phyloP scores from a whole-genome alignment of 1,140 invertebrate species.

The Ceratina japonica region DNA sequence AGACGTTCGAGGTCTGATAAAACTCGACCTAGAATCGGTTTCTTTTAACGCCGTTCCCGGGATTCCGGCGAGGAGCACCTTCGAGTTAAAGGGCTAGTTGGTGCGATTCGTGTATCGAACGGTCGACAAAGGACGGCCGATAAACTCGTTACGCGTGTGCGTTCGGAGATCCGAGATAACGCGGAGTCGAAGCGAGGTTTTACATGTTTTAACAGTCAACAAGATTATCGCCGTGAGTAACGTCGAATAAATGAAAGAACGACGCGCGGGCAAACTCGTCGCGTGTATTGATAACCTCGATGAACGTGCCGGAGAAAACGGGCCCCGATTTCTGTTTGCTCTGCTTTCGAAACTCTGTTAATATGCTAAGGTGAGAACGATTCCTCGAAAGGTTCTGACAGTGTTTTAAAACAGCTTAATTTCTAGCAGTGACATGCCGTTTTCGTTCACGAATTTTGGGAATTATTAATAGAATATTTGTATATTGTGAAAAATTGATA shows the following conservation, averaged over 20 bases:
- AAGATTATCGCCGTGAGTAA: constrained; percentile 72
- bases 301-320: constrained; percentile 32
- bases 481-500: neutral
- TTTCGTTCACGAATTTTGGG: no score
- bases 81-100: neutral
- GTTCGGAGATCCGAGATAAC: constrained; percentile 62
- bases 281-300: constrained; percentile 63
- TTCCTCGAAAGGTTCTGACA: neutral
- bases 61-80: neutral
- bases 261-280: constrained; percentile 45
- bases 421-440: no score
- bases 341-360: constrained; percentile 29
- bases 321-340: constrained; percentile 11
- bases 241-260: constrained; percentile 69
- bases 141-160: constrained; percentile 54
- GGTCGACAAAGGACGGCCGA: constrained; percentile 44
- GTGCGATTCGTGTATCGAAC: constrained; percentile 2
- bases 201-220: constrained; percentile 72
- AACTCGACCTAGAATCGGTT: neutral
- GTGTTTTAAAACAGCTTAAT: no score
- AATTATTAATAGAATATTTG: no score
- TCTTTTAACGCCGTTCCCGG: neutral
- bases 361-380: neutral
- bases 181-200: constrained; percentile 68
- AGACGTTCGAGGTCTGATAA: neutral